phyloP scores from a whole-genome alignment of 2,888 invertebrate species.

The Pogonocherus hispidulus region DNA sequence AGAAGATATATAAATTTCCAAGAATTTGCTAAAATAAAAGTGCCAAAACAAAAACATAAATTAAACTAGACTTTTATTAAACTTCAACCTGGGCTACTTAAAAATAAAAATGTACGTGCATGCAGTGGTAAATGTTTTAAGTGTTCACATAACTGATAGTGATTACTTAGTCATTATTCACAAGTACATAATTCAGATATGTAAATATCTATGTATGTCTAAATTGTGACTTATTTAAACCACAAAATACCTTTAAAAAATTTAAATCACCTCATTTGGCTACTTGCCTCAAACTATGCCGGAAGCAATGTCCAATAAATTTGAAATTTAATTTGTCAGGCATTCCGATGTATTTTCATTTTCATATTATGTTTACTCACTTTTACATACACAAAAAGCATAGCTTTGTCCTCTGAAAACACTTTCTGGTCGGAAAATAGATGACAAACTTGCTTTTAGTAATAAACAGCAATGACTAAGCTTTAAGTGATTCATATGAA shows the following conservation, averaged over 20 bases:
- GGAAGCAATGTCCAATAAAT: slow-evolving; percentile 26
- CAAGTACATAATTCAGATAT: not conserved
- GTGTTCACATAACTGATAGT: no score
- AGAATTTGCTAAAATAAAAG: no score
- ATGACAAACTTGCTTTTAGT: not conserved
- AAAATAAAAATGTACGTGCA: no score
- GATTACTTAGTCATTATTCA: no score
- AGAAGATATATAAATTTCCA: no score
- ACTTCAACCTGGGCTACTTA: no score
- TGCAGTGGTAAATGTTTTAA: no score
- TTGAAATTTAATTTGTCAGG: slow-evolving; percentile 18
- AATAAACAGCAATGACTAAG: slow-evolving; percentile 1
- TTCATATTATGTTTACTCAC: no score
- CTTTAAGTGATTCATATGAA: slow-evolving; percentile 4
- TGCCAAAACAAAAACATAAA: no score
- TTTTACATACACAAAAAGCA: not conserved
- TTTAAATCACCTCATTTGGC: slow-evolving; percentile 13
- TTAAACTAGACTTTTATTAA: no score
- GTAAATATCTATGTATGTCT: not conserved
- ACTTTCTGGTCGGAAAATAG: not conserved
- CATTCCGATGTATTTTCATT: not conserved
- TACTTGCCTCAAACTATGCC: not conserved
- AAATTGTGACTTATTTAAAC: no score
- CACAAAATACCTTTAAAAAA: not conserved
- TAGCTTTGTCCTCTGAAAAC: not conserved